Conservation (phyloP, 2,113 vertebrate genomes). For the Ramphastos sulfuratus region DNA sequence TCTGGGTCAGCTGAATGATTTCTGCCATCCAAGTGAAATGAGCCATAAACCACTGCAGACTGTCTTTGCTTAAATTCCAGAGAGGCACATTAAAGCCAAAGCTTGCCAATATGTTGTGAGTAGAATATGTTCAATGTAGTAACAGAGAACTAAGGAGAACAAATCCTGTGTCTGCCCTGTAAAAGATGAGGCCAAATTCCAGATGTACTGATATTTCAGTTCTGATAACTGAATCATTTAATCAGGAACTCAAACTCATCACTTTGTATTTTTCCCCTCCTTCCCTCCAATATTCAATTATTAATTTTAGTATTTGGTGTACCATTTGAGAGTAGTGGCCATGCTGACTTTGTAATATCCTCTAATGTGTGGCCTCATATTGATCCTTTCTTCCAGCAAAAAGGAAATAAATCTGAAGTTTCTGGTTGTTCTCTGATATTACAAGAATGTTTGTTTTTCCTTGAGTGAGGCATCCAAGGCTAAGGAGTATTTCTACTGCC, state of each 20-base stretch:
- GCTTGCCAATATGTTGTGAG: background rate
- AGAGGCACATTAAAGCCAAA: background rate
- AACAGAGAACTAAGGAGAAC: background rate
- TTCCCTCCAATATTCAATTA: background rate
- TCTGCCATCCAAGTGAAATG: slow-evolving; percentile 27
- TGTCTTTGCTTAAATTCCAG: slow-evolving; percentile 10
- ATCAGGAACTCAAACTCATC: background rate
- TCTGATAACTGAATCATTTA: background rate
- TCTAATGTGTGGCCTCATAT: background rate
- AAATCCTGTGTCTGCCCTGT: slow-evolving; percentile 4
- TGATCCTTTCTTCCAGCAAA: background rate
- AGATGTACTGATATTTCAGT: background rate
- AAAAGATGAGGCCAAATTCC: slow-evolving; percentile 7
- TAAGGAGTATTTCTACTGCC: background rate
- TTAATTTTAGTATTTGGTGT: background rate
- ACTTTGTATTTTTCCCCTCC: background rate
- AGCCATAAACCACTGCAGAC: background rate
- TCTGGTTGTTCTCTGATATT: background rate
- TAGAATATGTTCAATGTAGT: background rate
- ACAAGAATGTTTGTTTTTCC: background rate
- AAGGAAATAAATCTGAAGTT: background rate
- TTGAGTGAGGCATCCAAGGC: background rate
- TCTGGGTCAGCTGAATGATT: background rate
- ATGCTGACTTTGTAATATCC: background rate
- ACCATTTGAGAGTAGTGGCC: background rate